A percentile compares a stretch with the other conserved stretches of the same genome.
Conservation (phyloP, 2,113 vertebrate genomes). For the Zosterops borbonicus region DNA sequence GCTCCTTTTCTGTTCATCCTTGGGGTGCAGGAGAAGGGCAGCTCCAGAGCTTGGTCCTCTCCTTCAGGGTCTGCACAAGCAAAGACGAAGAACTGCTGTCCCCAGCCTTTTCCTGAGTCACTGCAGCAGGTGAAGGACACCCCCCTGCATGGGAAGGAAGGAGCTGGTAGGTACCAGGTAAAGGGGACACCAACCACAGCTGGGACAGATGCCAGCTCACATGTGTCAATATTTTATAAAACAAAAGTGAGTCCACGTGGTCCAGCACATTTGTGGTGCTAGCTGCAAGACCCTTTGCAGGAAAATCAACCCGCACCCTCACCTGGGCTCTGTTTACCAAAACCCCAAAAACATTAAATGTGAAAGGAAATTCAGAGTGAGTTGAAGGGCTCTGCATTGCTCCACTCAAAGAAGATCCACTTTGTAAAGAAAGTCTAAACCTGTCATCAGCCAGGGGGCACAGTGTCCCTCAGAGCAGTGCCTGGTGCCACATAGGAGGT, state of each 20-base stretch:
- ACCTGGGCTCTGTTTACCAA: neutral
- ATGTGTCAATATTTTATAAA: rapidly evolving
- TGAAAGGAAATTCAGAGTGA: neutral
- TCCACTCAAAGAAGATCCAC: neutral
- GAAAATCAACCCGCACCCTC: neutral
- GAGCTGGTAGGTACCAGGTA: rapidly evolving
- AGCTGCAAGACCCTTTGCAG: neutral
- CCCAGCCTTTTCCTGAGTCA: neutral
- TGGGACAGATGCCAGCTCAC: neutral
- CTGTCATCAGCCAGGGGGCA: neutral
- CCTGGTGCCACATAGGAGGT: slow-evolving; percentile 55
- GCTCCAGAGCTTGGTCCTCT: neutral
- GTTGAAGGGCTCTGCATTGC: neutral
- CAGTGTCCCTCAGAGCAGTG: neutral
- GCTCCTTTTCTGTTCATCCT: neutral
- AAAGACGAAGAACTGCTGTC: neutral
- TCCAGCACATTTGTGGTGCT: neutral
- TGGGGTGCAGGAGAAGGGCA: rapidly evolving
- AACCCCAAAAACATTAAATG: neutral
- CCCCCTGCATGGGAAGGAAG: rapidly evolving
- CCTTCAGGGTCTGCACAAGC: neutral
- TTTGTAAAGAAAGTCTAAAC: neutral
- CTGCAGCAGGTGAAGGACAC: rapidly evolving
- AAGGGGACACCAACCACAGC: neutral
- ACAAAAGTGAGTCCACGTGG: rapidly evolving